Evolutionary conservation across 2,888 invertebrate genomes (phyloP).

Genomic region (Ophion ventricosus): DNA sequence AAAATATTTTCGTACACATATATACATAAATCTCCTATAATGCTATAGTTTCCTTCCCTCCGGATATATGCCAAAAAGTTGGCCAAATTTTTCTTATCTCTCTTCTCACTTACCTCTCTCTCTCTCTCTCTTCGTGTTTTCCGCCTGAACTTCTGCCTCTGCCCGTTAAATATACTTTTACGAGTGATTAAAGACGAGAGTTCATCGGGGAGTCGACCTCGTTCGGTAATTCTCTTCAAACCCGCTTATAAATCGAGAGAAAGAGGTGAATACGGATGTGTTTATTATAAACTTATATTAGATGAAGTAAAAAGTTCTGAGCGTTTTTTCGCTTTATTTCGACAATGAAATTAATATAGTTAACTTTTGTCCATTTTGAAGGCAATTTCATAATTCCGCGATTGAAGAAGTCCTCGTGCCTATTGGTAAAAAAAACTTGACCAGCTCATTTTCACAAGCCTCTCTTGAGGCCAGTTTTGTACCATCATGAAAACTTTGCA

Average conservation of each 20-base stretch:
- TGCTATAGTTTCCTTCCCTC: conserved; percentile 53
- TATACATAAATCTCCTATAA: conserved; percentile 22
- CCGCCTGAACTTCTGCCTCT: conserved; percentile 53
- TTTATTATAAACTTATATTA: conserved; percentile 42
- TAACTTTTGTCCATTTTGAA: too few relatives aligned
- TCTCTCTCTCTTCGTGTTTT: conserved; percentile 48
- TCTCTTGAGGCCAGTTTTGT: too few relatives aligned
- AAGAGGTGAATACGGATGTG: conserved; percentile 21
- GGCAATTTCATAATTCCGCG: too few relatives aligned
- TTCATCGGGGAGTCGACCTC: conserved; percentile 52
- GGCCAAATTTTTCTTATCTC: conserved; percentile 65
- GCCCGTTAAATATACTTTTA: conserved; percentile 64
- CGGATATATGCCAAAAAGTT: conserved; percentile 66
- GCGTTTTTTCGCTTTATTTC: too few relatives aligned
- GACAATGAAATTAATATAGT: too few relatives aligned
- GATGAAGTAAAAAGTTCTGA: too few relatives aligned
- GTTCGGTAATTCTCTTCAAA: conserved; percentile 52
- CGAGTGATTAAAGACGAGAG: conserved; percentile 64
- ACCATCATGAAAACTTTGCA: too few relatives aligned
- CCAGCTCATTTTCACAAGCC: too few relatives aligned
- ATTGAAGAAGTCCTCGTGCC: too few relatives aligned
- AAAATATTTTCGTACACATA: conserved; percentile 30
- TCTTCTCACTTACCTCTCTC: conserved; percentile 38
- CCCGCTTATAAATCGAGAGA: conserved; percentile 34
- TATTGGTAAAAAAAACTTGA: too few relatives aligned